Percentiles rank a stretch among this genome's conserved stretches.
Conservation (phyloP, 1,140 invertebrate genomes). For the Asobara japonica region DNA sequence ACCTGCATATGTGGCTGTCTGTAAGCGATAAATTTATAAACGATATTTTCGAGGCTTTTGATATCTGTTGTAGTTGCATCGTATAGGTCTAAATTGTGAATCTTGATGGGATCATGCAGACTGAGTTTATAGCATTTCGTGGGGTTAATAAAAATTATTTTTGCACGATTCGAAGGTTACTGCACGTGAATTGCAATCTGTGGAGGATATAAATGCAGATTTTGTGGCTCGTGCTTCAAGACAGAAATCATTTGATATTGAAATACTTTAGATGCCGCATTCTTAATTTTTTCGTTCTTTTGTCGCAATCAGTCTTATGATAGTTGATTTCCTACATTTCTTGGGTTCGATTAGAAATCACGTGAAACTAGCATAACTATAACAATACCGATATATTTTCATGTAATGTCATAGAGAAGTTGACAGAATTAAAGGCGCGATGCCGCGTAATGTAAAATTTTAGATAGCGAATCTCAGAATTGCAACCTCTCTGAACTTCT, state of each 20-base stretch:
- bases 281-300: neutral
- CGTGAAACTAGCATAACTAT: too few species aligned
- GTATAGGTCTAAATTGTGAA: neutral
- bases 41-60: neutral
- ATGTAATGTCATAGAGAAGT: too few species aligned
- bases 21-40: neutral
- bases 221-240: neutral
- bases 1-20: neutral
- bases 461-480: too few species aligned
- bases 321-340: too few species aligned
- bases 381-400: too few species aligned
- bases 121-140: neutral
- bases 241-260: neutral
- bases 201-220: neutral
- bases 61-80: neutral
- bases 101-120: neutral
- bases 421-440: too few species aligned
- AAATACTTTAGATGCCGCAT: neutral
- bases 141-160: neutral
- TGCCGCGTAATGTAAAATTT: too few species aligned
- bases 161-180: neutral
- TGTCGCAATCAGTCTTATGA: too few species aligned
- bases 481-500: too few species aligned
- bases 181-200: neutral
- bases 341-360: too few species aligned